phyloP scores from a whole-genome alignment of 2,888 invertebrate species.

The Thecocarcelia acutangulata region DNA sequence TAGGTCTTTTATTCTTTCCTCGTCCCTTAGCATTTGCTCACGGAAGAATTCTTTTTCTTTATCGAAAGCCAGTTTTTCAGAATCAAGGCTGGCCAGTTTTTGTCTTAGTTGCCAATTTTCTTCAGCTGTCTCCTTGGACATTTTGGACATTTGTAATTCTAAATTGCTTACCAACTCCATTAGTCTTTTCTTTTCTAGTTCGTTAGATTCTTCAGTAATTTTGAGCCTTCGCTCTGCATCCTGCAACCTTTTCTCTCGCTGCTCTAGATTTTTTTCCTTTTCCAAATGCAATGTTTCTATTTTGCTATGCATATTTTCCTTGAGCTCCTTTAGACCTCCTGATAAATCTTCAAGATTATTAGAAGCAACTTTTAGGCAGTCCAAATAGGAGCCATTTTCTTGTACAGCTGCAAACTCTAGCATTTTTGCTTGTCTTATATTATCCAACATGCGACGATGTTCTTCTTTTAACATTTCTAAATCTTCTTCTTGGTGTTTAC shows the following conservation, averaged over 20 bases:
- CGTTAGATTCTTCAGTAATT: conserved; percentile 75
- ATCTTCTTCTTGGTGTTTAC: conserved; percentile 77
- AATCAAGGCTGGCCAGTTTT: conserved; percentile 79
- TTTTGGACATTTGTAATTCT: conserved; percentile 77
- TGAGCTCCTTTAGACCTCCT: conserved; percentile 76
- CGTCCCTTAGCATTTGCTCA: conserved; percentile 79
- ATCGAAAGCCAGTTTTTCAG: conserved; percentile 78
- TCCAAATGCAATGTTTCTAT: conserved; percentile 76
- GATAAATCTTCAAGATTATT: conserved; percentile 76
- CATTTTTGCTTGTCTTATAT: conserved; percentile 79
- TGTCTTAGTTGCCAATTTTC: conserved; percentile 81
- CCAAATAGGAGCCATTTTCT: conserved; percentile 79
- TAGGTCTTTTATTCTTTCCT: conserved; percentile 78
- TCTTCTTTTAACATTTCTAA: conserved; percentile 75
- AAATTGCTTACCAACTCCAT: conserved; percentile 80
- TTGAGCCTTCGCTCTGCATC: conserved; percentile 77
- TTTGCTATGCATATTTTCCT: conserved; percentile 76
- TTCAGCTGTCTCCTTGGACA: conserved; percentile 79
- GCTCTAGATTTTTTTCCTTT: conserved; percentile 75
- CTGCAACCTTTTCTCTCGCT: conserved; percentile 76
- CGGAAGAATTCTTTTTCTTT: conserved; percentile 78
- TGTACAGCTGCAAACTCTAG: conserved; percentile 79
- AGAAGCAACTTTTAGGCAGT: conserved; percentile 78
- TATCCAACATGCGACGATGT: conserved; percentile 76
- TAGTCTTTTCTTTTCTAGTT: conserved; percentile 77